Base-by-base conservation (phyloP, 2,113 vertebrate species). In the Eonycteris spelaea region DNA sequence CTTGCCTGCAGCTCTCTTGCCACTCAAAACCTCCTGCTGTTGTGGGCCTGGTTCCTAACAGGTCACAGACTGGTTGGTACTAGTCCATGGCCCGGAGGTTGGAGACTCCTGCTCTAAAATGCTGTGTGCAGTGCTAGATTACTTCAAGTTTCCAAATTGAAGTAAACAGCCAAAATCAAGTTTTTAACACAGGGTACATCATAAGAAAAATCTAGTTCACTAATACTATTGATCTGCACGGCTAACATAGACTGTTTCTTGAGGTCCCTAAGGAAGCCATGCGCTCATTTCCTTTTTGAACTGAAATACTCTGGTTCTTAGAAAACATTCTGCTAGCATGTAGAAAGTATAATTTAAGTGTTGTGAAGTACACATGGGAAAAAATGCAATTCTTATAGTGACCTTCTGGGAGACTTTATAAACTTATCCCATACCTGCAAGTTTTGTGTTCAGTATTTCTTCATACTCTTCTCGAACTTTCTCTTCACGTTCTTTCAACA, bases 391-490 rank as follows among this genome's bases (percentile, higher is more conserved):
- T 89, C 48, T 89, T 82, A 89, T 1, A 35, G 9, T 57, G 24
- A 82, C 43, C 83, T 95, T 96, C 70, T 82, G 7, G 4, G 8
- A 82, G 30, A 94, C 21, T 51, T 89, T 87, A 77, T 63, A 92
- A 90, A 45, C 0, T 57, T 84, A 98, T 75, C 24, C 74, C 79
- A 93, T 98, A 99, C 99, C 99, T 99, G 99, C 99, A 98, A 99
- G 98, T 99, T 99, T 99, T 97, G 99, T 99, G 95, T 99, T 99
- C 98, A 99, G 98, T 97, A 99, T 99, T 99, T 99, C 99, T 98
- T 99, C 99, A 94, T 99, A 99, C 88, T 99, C 99, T 98, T 99
- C 99, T 96, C 99, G 99, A 93, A 99, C 99, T 98, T 99, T 99
- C 96, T 99, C 99, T 98, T 99, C 99, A 86, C 99, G 98, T 97